Base-by-base conservation (phyloP, 1,140 invertebrate species). In the Drosophila nigromelanica region DNA sequence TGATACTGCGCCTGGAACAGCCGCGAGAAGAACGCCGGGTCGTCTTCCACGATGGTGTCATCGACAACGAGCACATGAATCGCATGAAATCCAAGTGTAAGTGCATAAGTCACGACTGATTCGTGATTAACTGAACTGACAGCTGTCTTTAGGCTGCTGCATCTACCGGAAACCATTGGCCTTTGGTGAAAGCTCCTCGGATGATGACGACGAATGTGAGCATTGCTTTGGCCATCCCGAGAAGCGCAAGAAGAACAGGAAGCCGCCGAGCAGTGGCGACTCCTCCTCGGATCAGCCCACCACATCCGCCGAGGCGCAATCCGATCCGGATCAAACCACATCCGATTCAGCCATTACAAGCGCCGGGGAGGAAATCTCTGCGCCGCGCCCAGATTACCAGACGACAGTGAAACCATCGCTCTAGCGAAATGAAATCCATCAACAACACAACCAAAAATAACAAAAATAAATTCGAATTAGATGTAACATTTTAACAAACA, bases 41-140 rank as follows among this genome's bases (percentile, higher is more conserved):
- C 3, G 95, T 96, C 76, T 98, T 97, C 96, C 95, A 95, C 27
- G 94, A 95, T 60, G 97, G 95, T 73, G 98, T 97, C 1, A 96
- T 98, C 14, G 97, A 98, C 91, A 98, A 98, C 93, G 97, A 98
- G 93, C 92, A 97, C 90, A 94, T 98, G 95, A 96, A 97, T 86
- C 97, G 96, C 92, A 98, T 97, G 92, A 98, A 98, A 92, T 98
- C 97, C 55, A 98, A 98, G 94, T 98, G 97, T 98, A 94, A 95
- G 94, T 54, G 40, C 14, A 92, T 56, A 21, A 30, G 15, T 47
- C 33, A 10, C 2, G 5, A 0, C 14, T 10, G 2, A 35, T 35
- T 27, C 0, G 5, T 27, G 27, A 10, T 10, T 35, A 8, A 8
- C 0, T 35, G 0, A 35, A 27, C 5, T 8, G 33, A 0, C 0